These are phyloP conservation scores for Platygyra sinensis DNA, from an alignment of 64 coral and sea anemone species.

Conservation along the genomic window DNA sequence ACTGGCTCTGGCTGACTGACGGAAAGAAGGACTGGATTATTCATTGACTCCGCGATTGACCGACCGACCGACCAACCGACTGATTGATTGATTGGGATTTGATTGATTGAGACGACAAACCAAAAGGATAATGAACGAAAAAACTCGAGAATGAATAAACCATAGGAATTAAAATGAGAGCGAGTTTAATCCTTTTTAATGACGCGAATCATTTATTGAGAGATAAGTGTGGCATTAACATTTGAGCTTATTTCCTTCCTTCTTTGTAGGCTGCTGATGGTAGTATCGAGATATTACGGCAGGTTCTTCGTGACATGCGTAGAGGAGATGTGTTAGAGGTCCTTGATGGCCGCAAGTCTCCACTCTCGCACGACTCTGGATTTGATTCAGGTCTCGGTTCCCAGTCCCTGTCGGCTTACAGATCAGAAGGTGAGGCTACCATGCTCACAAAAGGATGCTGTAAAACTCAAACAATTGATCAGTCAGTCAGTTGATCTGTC, in stretches of 20 bases:
- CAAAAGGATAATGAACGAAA: too few species aligned
- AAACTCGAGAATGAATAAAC: too few species aligned
- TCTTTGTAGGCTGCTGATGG: constrained; percentile 52
- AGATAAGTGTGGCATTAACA: background rate
- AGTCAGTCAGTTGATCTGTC: background rate
- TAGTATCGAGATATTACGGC: constrained; percentile 39
- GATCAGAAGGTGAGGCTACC: constrained; percentile 42
- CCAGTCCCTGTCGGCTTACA: constrained; percentile 43
- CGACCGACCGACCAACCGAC: too few species aligned
- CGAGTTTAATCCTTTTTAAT: too few species aligned
- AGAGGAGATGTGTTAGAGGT: constrained; percentile 57
- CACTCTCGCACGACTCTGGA: background rate
- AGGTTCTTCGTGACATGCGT: constrained; percentile 49
- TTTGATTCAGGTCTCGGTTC: constrained; percentile 83
- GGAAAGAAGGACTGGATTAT: too few species aligned
- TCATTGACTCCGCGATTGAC: too few species aligned
- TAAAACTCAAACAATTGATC: background rate
- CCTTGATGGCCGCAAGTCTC: constrained; percentile 35
- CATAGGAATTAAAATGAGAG: too few species aligned
- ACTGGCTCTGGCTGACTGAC: too few species aligned
- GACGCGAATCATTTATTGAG: background rate
- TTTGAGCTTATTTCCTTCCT: background rate
- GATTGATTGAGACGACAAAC: too few species aligned
- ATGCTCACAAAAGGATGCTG: background rate
- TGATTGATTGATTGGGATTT: too few species aligned